Evolutionary conservation across 2,113 vertebrate species (phyloP).

Genomic region (Madoqua kirkii): DNA sequence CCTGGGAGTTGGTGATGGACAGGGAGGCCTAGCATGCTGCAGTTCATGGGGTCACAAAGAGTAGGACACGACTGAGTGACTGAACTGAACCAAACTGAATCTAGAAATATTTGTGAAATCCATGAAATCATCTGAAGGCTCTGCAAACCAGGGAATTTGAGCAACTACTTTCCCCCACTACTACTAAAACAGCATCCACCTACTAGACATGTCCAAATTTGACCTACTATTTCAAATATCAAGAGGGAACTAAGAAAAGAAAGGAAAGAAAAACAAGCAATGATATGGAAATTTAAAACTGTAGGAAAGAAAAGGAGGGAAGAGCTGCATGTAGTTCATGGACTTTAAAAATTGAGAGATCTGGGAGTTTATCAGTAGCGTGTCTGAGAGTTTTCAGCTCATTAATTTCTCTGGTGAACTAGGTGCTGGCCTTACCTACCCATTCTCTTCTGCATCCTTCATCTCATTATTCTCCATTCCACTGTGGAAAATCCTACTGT

Average conservation of each 20-base stretch:
- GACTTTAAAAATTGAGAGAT: not conserved
- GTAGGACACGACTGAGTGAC: not conserved
- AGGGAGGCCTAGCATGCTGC: rapidly evolving
- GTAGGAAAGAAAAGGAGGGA: not conserved
- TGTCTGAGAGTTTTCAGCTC: not conserved
- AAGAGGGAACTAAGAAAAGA: not conserved
- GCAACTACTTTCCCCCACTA: not conserved
- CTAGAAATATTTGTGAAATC: not conserved
- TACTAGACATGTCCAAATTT: not conserved
- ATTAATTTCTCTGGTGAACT: not conserved
- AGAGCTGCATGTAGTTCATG: not conserved
- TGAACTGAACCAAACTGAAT: not conserved
- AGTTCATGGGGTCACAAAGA: rapidly evolving
- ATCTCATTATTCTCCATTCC: constrained; percentile 43
- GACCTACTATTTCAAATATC: not conserved
- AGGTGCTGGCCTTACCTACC: not conserved
- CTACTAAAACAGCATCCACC: not conserved
- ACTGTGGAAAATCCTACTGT: constrained; percentile 72
- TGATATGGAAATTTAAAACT: not conserved
- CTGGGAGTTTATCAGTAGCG: not conserved
- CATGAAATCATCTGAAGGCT: not conserved
- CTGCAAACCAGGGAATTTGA: not conserved
- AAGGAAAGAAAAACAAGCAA: not conserved
- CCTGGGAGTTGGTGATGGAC: not conserved
- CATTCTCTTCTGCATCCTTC: not conserved